Conservation (phyloP, 2,113 vertebrate species). For the Eurystomus gularis region DNA sequence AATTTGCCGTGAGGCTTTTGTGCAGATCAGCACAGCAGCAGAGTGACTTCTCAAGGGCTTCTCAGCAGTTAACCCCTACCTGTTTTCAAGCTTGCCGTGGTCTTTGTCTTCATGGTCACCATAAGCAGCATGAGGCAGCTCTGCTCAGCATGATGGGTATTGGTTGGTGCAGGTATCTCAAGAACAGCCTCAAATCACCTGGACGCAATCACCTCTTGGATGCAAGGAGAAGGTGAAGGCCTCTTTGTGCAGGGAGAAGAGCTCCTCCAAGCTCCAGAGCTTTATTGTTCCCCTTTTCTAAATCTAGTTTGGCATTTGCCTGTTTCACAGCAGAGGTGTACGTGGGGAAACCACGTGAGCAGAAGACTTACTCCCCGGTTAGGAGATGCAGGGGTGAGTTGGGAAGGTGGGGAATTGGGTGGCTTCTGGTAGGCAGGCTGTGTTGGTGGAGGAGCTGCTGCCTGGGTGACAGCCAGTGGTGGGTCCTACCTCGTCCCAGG, state of each 20-base stretch:
- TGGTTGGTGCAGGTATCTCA: not conserved
- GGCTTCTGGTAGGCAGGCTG: not conserved
- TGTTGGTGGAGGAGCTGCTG: not conserved
- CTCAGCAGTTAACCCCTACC: not conserved
- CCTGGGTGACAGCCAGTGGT: not conserved
- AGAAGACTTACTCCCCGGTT: not conserved
- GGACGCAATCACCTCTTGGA: not conserved
- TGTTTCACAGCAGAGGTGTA: not conserved
- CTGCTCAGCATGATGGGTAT: rapidly evolving
- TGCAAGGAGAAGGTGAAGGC: not conserved
- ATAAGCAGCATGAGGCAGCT: not conserved
- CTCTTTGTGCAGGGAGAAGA: not conserved
- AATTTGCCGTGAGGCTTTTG: not conserved
- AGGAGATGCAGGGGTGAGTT: not conserved
- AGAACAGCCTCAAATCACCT: not conserved
- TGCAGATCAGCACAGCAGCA: not conserved
- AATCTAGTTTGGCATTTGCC: not conserved
- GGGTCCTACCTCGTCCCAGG: not conserved
- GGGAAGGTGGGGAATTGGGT: not conserved
- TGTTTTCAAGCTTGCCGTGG: not conserved
- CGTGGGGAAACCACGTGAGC: not conserved
- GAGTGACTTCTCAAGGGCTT: not conserved
- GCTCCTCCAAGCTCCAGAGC: not conserved
- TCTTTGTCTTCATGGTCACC: not conserved
- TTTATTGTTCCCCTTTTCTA: not conserved